Evolutionary conservation across 2,797 vertebrate species (phyloP).

Genomic region (Florisuga fusca): DNA sequence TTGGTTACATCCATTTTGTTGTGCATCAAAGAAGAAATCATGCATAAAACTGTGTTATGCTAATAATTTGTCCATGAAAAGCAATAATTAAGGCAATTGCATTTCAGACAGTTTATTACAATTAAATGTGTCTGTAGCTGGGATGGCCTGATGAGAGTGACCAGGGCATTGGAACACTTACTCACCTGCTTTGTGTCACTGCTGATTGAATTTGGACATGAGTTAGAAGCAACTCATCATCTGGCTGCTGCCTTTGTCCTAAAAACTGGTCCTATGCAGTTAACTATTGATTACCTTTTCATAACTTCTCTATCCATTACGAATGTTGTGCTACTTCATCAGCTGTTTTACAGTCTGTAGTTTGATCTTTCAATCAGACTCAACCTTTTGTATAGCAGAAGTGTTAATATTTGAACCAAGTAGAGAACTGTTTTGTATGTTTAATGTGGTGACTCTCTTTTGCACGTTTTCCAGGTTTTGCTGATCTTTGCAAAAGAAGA

Average conservation of each 20-base stretch:
- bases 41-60: not conserved
- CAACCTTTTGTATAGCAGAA: not conserved
- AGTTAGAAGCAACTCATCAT: not conserved
- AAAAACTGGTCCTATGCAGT: not conserved
- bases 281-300: not conserved
- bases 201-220: not conserved
- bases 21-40: not conserved
- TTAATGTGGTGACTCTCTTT: not conserved
- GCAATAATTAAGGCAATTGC: not conserved
- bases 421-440: not conserved
- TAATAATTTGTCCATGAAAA: not conserved
- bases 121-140: not conserved
- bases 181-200: not conserved
- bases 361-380: not conserved
- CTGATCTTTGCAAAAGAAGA: conserved; percentile 96
- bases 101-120: not conserved
- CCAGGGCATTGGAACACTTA: not conserved
- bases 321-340: not conserved
- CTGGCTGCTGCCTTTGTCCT: not conserved
- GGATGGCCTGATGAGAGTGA: not conserved
- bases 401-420: not conserved
- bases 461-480: conserved; percentile 88
- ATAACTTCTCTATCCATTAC: not conserved
- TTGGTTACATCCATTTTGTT: not conserved
- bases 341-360: not conserved